Base-by-base conservation (phyloP, 2,888 invertebrate species). In the Pocota personata region DNA sequence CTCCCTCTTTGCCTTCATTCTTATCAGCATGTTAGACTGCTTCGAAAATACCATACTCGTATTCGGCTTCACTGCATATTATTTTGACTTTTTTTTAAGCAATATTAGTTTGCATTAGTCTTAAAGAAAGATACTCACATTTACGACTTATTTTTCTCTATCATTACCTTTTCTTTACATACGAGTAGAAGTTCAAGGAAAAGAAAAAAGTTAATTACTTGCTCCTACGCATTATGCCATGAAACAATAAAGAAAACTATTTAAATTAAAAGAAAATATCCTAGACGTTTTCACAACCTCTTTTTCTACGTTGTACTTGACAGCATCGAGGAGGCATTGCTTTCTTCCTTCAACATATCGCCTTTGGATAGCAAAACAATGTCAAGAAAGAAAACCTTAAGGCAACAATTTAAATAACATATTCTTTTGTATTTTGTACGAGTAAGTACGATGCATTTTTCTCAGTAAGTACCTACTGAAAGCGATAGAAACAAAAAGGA, bases 401-500 rank as follows among this genome's bases (percentile, higher is more conserved):
- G 43, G 43, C 55, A 43, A 55, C 55, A 73, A 55, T 62, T 43
- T 62, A 55, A 73, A 73, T 75, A 64, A 75, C 37, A 57, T 57
- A 46, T 64, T 57, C 64, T 46, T 64, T 75, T 75, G 32, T 75
- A 35, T 24, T 10, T 46, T 14, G 35, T 57, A 64, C 57, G n/a
- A n/a, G n/a, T n/a, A n/a, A n/a, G 30, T 48, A 43, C 52, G 43
- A 32, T 55, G 24, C 64, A 40, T 52, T 69, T 35, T 43, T 16
- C 46, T 35, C 60, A 32, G 73, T 55, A 67, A 73, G 32, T 58
- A 80, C 75, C 75, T 40, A 14, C 40, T 67, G 62, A 66, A 60
- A 75, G 75, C 43, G 32, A 75, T 46, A 60, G 27, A 73, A 73
- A 40, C 10, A 21, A 43, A 58, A 72, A 43, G 57, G 64, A 32